These are phyloP conservation scores for Schizopygopsis malacanthus DNA, from an alignment of 2,797 vertebrate species.

Conservation along the genomic window DNA sequence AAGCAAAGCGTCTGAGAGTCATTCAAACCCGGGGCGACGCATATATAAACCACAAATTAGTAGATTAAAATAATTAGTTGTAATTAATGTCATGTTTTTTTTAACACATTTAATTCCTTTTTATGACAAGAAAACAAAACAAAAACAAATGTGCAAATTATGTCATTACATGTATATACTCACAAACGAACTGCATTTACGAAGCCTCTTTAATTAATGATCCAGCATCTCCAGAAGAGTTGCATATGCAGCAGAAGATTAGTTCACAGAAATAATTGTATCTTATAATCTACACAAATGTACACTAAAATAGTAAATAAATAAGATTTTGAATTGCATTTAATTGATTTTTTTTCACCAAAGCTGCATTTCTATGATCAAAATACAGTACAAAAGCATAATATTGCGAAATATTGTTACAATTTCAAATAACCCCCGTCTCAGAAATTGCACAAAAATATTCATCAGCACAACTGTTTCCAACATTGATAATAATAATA, in stretches of 20 bases:
- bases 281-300: not conserved
- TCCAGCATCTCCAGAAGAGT: not conserved
- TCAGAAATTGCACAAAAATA: too few species aligned
- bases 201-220: not conserved
- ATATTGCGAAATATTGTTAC: too few species aligned
- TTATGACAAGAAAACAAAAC: not conserved
- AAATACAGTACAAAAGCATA: too few species aligned
- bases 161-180: not conserved
- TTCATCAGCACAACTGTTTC: too few species aligned
- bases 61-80: conserved; percentile 5
- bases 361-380: too few species aligned
- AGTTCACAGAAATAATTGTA: not conserved
- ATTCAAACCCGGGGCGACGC: not conserved
- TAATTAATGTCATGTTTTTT: not conserved
- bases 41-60: conserved; percentile 3
- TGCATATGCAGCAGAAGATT: not conserved
- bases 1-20: not conserved
- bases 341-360: too few species aligned
- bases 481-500: too few species aligned
- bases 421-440: too few species aligned
- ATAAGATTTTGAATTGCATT: too few species aligned
- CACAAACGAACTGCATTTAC: not conserved
- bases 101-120: not conserved
- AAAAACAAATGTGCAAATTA: not conserved
- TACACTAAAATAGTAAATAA: not conserved